Evolutionary conservation across 2,888 invertebrate genomes (phyloP).

Genomic region (Auanema freiburgensis): DNA sequence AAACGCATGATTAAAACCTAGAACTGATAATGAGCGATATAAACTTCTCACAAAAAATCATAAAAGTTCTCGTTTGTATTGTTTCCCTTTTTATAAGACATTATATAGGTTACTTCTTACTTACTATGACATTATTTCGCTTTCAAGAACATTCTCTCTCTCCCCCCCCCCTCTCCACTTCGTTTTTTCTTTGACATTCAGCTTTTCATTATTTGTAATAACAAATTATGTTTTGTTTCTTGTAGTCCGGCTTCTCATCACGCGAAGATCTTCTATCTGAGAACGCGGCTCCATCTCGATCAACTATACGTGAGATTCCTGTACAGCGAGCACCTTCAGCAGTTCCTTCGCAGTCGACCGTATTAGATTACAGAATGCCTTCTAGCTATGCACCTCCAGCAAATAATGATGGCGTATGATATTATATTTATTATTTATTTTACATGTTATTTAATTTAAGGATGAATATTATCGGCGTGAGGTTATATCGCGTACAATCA

Average conservation of each 20-base stretch:
- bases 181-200: neutral
- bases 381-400: conserved; percentile 24
- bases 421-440: neutral
- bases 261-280: conserved; percentile 58
- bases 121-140: neutral
- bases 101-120: too few relatives aligned
- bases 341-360: conserved; percentile 41
- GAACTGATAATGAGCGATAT: too few relatives aligned
- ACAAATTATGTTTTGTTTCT: neutral
- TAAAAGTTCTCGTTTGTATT: too few relatives aligned
- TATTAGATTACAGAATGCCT: conserved; percentile 48
- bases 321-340: conserved; percentile 57
- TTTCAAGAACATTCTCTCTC: neutral
- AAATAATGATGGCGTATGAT: neutral
- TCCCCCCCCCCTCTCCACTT: conserved; percentile 6
- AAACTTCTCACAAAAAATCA: too few relatives aligned
- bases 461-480: conserved; percentile 62
- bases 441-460: conserved; percentile 23
- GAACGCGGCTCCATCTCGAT: conserved; percentile 43
- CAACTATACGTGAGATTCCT: conserved; percentile 62
- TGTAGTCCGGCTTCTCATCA: conserved; percentile 41
- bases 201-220: neutral
- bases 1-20: too few relatives aligned
- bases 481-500: conserved; percentile 61
- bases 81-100: too few relatives aligned